phyloP scores from a whole-genome alignment of 2,888 invertebrate species.

The Nomada fabriciana region DNA sequence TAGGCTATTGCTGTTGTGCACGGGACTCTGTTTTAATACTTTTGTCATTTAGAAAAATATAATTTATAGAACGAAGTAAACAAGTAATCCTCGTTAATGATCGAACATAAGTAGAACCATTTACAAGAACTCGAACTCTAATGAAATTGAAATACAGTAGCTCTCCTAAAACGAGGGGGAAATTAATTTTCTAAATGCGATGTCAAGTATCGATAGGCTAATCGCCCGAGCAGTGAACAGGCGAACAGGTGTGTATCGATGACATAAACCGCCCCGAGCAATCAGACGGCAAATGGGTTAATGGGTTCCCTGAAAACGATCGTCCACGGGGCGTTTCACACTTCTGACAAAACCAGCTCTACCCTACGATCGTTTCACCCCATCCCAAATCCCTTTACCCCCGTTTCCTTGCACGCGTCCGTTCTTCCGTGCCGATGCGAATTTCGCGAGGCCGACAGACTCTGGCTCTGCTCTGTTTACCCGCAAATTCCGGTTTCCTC shows the following conservation, averaged over 20 bases:
- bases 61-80: too few relatives aligned
- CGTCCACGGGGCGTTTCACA: conserved; percentile 42
- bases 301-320: conserved; percentile 69
- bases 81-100: not conserved
- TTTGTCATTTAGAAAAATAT: too few relatives aligned
- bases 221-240: conserved; percentile 30
- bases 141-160: not conserved
- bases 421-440: conserved; percentile 51
- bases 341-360: conserved; percentile 19
- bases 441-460: conserved; percentile 47
- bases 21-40: too few relatives aligned
- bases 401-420: conserved; percentile 24
- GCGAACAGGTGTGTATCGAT: conserved; percentile 58
- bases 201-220: conserved; percentile 38
- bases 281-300: conserved; percentile 73
- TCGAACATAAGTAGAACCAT: too few relatives aligned
- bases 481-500: conserved; percentile 64
- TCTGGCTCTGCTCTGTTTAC: conserved; percentile 61
- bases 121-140: not conserved
- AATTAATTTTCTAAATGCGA: conserved; percentile 33
- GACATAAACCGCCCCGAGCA: conserved; percentile 62
- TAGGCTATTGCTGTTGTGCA: too few relatives aligned
- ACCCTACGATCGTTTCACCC: not conserved
- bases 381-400: not conserved
- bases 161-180: not conserved